phyloP scores from a whole-genome alignment of 2,797 vertebrate genomes.

The Molossus molossus region DNA sequence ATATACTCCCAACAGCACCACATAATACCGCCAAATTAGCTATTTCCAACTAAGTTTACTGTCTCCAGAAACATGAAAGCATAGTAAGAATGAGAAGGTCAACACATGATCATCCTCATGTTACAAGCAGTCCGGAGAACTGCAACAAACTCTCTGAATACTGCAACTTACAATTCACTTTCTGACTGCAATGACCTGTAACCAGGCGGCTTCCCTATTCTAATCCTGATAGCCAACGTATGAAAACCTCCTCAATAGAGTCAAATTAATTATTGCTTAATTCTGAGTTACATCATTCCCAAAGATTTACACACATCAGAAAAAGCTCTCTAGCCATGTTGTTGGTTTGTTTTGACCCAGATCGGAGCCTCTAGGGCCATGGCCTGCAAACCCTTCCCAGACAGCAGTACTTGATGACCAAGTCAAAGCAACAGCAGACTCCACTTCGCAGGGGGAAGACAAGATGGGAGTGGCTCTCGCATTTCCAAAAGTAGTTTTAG shows the following conservation, averaged over 20 bases:
- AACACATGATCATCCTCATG: neutral
- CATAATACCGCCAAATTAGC: neutral
- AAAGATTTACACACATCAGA: neutral
- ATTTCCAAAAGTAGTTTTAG: neutral
- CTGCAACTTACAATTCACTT: fast-evolving
- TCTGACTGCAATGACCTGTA: neutral
- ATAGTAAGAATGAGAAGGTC: neutral
- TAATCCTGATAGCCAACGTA: neutral
- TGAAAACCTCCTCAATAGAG: neutral
- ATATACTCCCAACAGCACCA: neutral
- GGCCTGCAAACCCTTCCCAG: neutral
- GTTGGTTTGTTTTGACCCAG: neutral
- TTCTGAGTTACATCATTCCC: neutral
- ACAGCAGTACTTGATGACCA: neutral
- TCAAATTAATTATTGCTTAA: neutral
- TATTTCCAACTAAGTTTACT: neutral
- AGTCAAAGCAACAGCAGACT: neutral
- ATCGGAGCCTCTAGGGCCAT: neutral
- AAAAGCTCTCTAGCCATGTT: neutral
- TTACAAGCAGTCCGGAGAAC: neutral
- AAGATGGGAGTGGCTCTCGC: neutral
- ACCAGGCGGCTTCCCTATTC: neutral
- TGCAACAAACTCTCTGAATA: neutral
- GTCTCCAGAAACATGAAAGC: neutral
- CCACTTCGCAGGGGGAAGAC: neutral